Conservation (phyloP, 1,140 invertebrate genomes). For the Sitobion miscanthi region DNA sequence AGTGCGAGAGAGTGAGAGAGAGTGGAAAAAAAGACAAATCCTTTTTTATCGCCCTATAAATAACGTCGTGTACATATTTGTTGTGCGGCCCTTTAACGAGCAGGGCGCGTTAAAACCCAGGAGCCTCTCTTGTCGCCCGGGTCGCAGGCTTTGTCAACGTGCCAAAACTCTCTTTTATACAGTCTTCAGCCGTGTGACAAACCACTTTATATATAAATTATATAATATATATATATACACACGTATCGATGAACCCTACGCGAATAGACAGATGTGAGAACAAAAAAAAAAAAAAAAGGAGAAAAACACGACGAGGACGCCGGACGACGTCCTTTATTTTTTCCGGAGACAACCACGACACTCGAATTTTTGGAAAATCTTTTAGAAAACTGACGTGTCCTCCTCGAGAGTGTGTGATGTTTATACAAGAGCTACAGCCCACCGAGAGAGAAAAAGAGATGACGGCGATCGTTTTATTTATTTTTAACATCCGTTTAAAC, state of each 20-base stretch:
- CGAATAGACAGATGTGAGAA: not conserved
- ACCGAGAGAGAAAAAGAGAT: not conserved
- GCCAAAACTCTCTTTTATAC: conserved; percentile 49
- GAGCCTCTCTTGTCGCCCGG: conserved; percentile 26
- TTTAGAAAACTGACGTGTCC: not conserved
- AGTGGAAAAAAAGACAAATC: conserved; percentile 41
- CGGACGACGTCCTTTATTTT: not conserved
- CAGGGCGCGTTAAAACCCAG: conserved; percentile 46
- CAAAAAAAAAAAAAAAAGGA: no score
- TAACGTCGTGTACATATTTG: conserved; percentile 53
- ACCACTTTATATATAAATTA: conserved; percentile 44
- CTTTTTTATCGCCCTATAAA: conserved; percentile 56
- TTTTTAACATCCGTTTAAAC: not conserved
- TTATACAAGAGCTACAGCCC: not conserved
- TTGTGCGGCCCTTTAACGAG: conserved; percentile 55
- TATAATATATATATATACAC: not conserved
- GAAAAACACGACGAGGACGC: not conserved
- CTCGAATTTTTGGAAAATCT: not conserved
- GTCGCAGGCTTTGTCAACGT: conserved; percentile 48
- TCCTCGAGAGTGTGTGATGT: not conserved
- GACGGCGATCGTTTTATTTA: not conserved
- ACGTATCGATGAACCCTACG: not conserved
- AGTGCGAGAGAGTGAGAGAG: not conserved
- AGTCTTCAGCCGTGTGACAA: conserved; percentile 44
- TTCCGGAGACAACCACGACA: not conserved